Percentiles rank a stretch among this genome's conserved stretches.
Conservation (phyloP, 1,140 invertebrate genomes). For the Drosophila asahinai region DNA sequence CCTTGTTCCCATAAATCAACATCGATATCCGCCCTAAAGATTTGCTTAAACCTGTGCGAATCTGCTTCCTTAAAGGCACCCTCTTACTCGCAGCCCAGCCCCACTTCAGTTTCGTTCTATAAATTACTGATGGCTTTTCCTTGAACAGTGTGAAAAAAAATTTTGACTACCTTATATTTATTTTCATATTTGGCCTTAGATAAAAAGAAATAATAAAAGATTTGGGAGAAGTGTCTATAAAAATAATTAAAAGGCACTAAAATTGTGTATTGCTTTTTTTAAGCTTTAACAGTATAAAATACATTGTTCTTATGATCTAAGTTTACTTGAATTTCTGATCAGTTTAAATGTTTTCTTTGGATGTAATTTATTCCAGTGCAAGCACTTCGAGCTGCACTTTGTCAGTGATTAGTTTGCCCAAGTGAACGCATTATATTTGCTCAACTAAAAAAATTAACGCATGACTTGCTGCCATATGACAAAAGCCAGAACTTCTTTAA, state of each 20-base stretch:
- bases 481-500: conserved; percentile 18
- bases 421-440: conserved; percentile 45
- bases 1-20: conserved; percentile 8
- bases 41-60: neutral
- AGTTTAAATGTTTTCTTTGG: too few species aligned
- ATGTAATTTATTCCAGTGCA: neutral
- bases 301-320: too few species aligned
- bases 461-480: conserved; percentile 47
- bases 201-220: too few species aligned
- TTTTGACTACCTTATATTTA: neutral
- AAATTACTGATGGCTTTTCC: neutral
- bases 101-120: neutral
- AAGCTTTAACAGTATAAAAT: too few species aligned
- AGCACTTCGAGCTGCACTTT: neutral
- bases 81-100: neutral
- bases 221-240: too few species aligned
- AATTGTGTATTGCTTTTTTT: too few species aligned
- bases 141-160: neutral
- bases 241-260: too few species aligned
- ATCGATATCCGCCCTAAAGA: neutral
- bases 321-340: too few species aligned
- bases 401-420: conserved; percentile 26
- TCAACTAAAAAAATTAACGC: conserved; percentile 51
- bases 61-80: neutral
- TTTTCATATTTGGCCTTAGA: too few species aligned